phyloP scores from a whole-genome alignment of 2,797 vertebrate genomes.

The Cuniculus paca region DNA sequence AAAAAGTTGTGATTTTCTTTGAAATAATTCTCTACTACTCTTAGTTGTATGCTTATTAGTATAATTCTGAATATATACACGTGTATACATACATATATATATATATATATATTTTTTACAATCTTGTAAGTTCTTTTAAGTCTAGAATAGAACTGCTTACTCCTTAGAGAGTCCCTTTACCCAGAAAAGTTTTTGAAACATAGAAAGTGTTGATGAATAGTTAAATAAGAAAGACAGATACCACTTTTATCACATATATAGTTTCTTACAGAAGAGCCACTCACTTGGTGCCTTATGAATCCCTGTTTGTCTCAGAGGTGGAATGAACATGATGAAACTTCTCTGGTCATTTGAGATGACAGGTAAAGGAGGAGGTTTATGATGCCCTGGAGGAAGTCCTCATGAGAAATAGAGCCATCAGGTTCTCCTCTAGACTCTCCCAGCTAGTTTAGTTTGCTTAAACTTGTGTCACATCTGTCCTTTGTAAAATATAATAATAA shows the following conservation, averaged over 20 bases:
- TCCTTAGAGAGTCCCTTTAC: background rate
- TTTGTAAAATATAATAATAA: constrained; percentile 2
- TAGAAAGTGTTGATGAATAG: background rate
- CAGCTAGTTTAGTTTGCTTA: background rate
- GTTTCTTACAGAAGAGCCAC: background rate
- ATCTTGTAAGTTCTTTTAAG: background rate
- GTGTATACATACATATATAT: background rate
- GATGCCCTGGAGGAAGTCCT: background rate
- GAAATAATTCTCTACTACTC: background rate
- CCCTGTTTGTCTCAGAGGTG: background rate
- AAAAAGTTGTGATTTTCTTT: background rate
- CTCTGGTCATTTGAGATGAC: background rate
- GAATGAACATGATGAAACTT: background rate
- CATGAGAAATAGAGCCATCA: background rate
- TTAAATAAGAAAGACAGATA: background rate
- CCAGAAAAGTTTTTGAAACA: background rate
- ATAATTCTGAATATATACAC: background rate
- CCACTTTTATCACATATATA: background rate
- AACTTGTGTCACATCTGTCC: background rate
- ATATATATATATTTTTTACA: too few relatives aligned
- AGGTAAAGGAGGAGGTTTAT: background rate
- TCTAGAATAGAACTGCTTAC: background rate
- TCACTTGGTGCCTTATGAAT: background rate
- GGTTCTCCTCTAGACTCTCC: background rate
- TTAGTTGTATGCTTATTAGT: background rate